Evolutionary conservation across 2,113 vertebrate species (phyloP), one percentile per base, ranked within the genome.

Genomic region (Bungarus multicinctus): DNA sequence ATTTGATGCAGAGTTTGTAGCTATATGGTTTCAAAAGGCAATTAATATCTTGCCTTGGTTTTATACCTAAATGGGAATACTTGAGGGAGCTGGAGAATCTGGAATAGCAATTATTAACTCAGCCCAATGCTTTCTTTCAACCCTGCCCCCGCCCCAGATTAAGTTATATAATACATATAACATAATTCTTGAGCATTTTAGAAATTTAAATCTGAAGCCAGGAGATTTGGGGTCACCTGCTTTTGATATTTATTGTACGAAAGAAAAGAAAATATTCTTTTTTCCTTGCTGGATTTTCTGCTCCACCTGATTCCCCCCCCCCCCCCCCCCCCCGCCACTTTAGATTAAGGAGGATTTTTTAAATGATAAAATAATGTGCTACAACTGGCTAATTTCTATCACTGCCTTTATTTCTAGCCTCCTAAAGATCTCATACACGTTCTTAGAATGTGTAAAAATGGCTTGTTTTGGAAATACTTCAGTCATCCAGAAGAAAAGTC

Each of bases 261-360:
- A 74, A 34, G 30, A 30, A 81, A 81, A 81, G 7, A 81, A 81
- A 69, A 81, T 2, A 81, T 81, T 81, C 34, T 34, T 9, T 81
- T 52, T 81, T 81, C 34, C 74, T 81, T 81, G 34, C 16, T 43
- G 34, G 74, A 81, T 81, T 81, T n/a, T 81, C 34, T 81, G 34
- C 3, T 81, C 74, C 18, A 81, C 3, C 18, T 81, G 74, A 22
- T 22, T 22, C 3, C 7, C 1, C 5, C 0, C 69, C 3, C 10
- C 60, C 7, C 0, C 69, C 3, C 10, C 60, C 7, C 3, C 7
- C 1, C 5, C 0, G n/a, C 3, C 10, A 30, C 7, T 39, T 64
- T 81, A 81, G 34, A 81, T 81, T 81, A 81, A 20, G 18, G 34
- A 22, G 18, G 64, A 69, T 43, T 81, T 81, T 81, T 74, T 8